Conservation (phyloP, 2,113 vertebrate genomes). For the Stegastes partitus region DNA sequence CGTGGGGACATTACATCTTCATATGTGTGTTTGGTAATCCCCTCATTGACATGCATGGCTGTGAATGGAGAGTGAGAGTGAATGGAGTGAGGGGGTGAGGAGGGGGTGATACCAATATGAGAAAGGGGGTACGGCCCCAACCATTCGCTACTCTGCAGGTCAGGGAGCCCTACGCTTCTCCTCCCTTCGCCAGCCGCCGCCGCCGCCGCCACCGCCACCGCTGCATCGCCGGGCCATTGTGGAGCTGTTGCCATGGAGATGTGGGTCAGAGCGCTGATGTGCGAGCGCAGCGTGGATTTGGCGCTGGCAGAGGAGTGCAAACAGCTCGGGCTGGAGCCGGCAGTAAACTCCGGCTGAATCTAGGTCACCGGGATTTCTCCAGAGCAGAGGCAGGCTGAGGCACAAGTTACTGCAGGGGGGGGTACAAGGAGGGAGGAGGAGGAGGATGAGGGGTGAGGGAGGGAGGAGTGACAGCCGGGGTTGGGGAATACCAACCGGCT, state of each 20-base stretch:
- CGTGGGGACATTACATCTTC: slow-evolving; percentile 14
- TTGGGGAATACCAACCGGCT: slow-evolving; percentile 15
- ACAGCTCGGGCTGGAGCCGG: slow-evolving; percentile 78
- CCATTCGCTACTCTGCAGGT: slow-evolving; percentile 42
- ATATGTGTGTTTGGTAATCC: slow-evolving; percentile 31
- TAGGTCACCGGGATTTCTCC: slow-evolving; percentile 91
- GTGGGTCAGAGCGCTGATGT: slow-evolving; percentile 88
- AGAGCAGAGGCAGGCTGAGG: slow-evolving; percentile 83
- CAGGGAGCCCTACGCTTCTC: slow-evolving; percentile 37
- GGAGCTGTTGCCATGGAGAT: slow-evolving; percentile 89
- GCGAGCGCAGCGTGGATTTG: slow-evolving; percentile 83
- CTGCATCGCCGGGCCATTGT: slow-evolving; percentile 61
- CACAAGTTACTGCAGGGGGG: slow-evolving; percentile 36
- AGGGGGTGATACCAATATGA: no score
- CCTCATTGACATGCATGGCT: slow-evolving; percentile 48
- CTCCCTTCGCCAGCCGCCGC: slow-evolving; percentile 18
- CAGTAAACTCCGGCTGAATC: slow-evolving; percentile 88
- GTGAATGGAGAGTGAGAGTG: slow-evolving; percentile 22
- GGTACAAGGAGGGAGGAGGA: not conserved
- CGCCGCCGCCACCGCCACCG: no score
- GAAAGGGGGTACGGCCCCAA: not conserved
- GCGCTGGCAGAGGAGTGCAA: slow-evolving; percentile 68
- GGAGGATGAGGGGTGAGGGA: no score
- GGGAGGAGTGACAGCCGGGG: not conserved
- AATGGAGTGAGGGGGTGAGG: not conserved